Percentiles rank a stretch among this genome's conserved stretches.
These are phyloP conservation scores for Xanthia togata DNA, from an alignment of 2,888 invertebrate genomes.

Conservation along the genomic window DNA sequence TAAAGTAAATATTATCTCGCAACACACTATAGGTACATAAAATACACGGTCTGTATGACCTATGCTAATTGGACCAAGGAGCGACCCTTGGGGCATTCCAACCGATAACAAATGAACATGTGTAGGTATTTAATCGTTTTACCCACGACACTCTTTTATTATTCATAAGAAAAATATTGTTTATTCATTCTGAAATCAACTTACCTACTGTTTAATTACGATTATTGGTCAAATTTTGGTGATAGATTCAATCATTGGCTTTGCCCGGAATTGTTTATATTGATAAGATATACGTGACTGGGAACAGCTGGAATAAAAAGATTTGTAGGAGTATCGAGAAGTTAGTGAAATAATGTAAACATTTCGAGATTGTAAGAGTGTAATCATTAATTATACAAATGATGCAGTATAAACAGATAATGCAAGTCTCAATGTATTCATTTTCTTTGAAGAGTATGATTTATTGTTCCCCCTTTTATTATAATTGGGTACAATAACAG, in stretches of 20 bases:
- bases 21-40: slow-evolving; percentile 39
- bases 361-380: neutral
- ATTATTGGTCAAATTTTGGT: slow-evolving; percentile 32
- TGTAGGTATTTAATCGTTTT: slow-evolving; percentile 62
- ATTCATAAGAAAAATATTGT: slow-evolving; percentile 28
- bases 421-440: neutral
- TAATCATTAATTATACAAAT: slow-evolving; percentile 16
- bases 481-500: neutral
- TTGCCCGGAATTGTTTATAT: slow-evolving; percentile 31
- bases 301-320: slow-evolving; percentile 16
- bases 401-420: neutral
- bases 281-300: slow-evolving; percentile 47
- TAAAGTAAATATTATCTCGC: slow-evolving; percentile 20
- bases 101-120: slow-evolving; percentile 70
- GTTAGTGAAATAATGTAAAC: slow-evolving; percentile 4
- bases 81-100: slow-evolving; percentile 72
- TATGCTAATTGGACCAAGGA: slow-evolving; percentile 82
- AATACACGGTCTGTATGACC: slow-evolving; percentile 72
- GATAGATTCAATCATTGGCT: slow-evolving; percentile 20
- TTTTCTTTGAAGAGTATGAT: neutral
- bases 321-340: neutral
- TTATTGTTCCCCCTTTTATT: neutral
- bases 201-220: neutral
- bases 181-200: neutral
- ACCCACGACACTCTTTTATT: slow-evolving; percentile 45